Conservation (phyloP, 2,113 vertebrate genomes). For the Cryptotis parvus region DNA sequence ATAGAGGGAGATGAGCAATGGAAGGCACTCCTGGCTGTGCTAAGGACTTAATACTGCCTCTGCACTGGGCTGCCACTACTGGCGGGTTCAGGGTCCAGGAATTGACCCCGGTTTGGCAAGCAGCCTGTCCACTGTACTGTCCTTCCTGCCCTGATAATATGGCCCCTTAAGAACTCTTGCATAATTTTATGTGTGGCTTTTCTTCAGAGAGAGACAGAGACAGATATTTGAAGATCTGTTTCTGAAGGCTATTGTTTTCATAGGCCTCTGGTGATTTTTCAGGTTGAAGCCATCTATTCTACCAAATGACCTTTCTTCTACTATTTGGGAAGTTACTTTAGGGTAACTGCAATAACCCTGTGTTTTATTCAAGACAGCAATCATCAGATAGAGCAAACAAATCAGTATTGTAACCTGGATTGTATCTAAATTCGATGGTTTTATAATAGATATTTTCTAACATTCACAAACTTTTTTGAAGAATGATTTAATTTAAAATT, state of each 20-base stretch:
- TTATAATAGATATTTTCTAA: conserved; percentile 26
- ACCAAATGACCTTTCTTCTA: conserved; percentile 3
- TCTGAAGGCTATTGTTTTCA: not conserved
- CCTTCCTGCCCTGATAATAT: not conserved
- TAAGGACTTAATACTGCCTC: not conserved
- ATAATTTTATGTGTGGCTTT: conserved; percentile 33
- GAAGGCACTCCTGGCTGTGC: no score
- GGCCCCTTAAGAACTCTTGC: conserved; percentile 20
- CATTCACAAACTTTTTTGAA: conserved; percentile 45
- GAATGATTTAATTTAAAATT: conserved; percentile 48
- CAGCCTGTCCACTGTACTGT: not conserved
- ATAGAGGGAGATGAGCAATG: no score
- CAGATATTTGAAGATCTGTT: not conserved
- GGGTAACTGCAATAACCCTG: not conserved
- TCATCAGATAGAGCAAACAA: conserved; percentile 9
- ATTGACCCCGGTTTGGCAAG: no score
- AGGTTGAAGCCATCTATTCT: not conserved
- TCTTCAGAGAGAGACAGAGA: not conserved
- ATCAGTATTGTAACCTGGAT: conserved; percentile 49
- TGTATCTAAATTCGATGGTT: conserved; percentile 13
- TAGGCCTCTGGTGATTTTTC: conserved; percentile 4
- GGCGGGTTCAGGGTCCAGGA: not conserved
- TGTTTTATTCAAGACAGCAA: conserved; percentile 52
- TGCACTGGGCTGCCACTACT: not conserved
- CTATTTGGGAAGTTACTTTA: conserved; percentile 31